These are phyloP conservation scores for Acanthis flammea DNA, from an alignment of 2,797 vertebrate genomes.

Conservation along the genomic window DNA sequence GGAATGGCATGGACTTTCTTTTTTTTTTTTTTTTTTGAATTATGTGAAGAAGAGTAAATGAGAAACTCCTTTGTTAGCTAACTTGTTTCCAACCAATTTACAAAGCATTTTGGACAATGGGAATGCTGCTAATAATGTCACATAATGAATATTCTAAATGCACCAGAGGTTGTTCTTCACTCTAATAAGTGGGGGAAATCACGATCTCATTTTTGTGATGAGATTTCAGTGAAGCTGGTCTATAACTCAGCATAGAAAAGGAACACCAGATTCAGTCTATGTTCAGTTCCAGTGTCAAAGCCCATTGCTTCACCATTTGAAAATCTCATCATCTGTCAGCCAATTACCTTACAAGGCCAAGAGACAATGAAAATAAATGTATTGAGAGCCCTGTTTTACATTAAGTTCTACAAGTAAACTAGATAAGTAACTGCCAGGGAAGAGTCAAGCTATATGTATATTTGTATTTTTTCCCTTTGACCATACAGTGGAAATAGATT, in stretches of 20 bases:
- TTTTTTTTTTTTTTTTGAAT: neutral
- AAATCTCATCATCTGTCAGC: neutral
- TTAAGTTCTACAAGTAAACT: neutral
- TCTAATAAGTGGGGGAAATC: neutral
- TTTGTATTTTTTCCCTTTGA: neutral
- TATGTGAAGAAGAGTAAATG: slow-evolving; percentile 30
- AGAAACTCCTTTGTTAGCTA: slow-evolving; percentile 28
- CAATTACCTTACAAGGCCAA: neutral
- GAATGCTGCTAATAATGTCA: neutral
- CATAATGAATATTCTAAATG: slow-evolving; percentile 42
- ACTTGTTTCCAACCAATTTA: slow-evolving; percentile 40
- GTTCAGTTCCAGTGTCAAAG: neutral
- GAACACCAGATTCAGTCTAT: neutral
- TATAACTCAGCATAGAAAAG: neutral
- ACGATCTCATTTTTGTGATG: neutral
- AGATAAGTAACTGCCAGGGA: neutral
- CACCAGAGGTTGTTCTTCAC: neutral
- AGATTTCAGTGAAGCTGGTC: neutral
- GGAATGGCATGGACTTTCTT: neutral
- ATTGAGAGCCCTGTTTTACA: neutral
- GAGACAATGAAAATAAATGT: neutral
- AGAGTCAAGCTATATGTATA: neutral
- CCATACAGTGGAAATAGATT: neutral
- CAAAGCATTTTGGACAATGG: slow-evolving; percentile 26
- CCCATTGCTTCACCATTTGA: neutral